Evolutionary conservation across 2,888 invertebrate genomes (phyloP).

Genomic region (Drosophila demipolita): DNA sequence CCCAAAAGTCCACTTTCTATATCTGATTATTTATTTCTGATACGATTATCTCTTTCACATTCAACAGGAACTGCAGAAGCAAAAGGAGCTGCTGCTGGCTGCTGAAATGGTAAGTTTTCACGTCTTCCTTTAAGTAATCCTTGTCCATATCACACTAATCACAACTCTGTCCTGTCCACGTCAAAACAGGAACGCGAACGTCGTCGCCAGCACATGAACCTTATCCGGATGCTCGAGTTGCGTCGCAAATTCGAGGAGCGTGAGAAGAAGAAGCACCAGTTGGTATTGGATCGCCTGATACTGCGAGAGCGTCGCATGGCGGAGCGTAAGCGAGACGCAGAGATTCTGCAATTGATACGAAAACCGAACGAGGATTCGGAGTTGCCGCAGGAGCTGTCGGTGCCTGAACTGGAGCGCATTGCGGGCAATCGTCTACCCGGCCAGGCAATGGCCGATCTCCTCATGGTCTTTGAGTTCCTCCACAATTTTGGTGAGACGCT

Average conservation of each 20-base stretch:
- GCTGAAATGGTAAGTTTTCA: slow-evolving; percentile 90
- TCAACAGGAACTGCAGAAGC: slow-evolving; percentile 94
- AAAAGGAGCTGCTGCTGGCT: slow-evolving; percentile 93
- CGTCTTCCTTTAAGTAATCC: not conserved
- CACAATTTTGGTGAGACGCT: slow-evolving; percentile 98
- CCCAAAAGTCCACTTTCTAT: not conserved
- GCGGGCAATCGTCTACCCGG: slow-evolving; percentile 93
- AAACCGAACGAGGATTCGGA: slow-evolving; percentile 97
- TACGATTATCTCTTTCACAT: not conserved
- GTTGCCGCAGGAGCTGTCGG: slow-evolving; percentile 89
- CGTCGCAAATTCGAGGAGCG: slow-evolving; percentile 94
- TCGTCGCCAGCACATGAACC: slow-evolving; percentile 94
- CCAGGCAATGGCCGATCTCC: slow-evolving; percentile 94
- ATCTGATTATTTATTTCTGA: not conserved
- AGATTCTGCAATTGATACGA: slow-evolving; percentile 88
- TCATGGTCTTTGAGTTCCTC: slow-evolving; percentile 98
- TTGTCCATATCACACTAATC: not conserved
- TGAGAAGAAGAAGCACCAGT: slow-evolving; percentile 88
- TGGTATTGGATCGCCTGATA: slow-evolving; percentile 93
- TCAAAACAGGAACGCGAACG: slow-evolving; percentile 92
- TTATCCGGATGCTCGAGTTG: slow-evolving; percentile 94
- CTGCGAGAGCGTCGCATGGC: slow-evolving; percentile 94
- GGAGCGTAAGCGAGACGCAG: slow-evolving; percentile 89
- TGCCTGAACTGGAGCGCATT: slow-evolving; percentile 91
- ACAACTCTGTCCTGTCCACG: not conserved